Evolutionary conservation across 2,113 vertebrate genomes (phyloP).

Genomic region (Ptychochromis oligacanthus): DNA sequence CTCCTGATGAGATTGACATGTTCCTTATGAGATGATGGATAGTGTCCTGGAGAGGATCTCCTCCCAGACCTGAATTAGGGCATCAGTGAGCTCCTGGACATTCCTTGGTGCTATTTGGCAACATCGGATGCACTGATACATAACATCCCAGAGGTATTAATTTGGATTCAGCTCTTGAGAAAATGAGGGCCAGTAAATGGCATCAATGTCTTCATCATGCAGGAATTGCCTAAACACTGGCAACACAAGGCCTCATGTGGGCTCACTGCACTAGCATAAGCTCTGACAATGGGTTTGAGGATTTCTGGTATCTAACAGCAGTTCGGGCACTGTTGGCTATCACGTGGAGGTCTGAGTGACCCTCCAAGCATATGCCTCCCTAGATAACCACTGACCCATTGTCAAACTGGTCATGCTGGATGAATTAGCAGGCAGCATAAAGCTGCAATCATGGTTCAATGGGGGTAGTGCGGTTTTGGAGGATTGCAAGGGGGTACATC

Average conservation of each 20-base stretch:
- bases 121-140: neutral
- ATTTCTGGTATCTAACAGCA: neutral
- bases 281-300: neutral
- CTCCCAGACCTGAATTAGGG: neutral
- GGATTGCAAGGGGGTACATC: no score
- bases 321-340: neutral
- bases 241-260: neutral
- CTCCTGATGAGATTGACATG: neutral
- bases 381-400: neutral
- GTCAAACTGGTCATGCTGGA: neutral
- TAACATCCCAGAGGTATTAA: neutral
- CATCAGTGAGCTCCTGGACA: neutral
- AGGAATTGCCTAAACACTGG: neutral
- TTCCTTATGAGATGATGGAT: neutral
- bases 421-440: no score
- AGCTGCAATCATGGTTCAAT: no score
- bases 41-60: neutral
- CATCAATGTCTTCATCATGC: neutral
- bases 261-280: neutral
- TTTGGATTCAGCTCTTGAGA: no score
- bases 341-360: neutral
- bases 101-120: neutral
- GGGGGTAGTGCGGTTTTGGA: no score
- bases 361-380: neutral
- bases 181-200: no score